Conservation (phyloP, 1,140 invertebrate species). For the Pseudomyrmex cubaensis region DNA sequence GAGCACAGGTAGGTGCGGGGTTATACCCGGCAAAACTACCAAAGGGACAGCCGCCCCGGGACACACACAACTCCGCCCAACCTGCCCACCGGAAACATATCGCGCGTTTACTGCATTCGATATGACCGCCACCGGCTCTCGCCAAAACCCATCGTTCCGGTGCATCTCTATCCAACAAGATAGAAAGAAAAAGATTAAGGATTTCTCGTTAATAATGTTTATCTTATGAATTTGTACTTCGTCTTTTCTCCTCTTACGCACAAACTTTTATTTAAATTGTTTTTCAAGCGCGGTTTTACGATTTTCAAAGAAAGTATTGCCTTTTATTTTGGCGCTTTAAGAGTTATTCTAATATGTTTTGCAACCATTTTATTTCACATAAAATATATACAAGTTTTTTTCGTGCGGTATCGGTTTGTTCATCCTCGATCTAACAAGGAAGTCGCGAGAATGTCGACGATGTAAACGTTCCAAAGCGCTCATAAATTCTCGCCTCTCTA, state of each 20-base stretch:
- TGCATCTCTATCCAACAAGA: background rate
- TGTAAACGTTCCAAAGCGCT: conserved; percentile 36
- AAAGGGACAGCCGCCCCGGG: conserved; percentile 77
- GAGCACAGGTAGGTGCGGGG: conserved; percentile 46
- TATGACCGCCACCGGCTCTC: conserved; percentile 70
- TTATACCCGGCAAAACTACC: conserved; percentile 46
- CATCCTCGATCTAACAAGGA: conserved; percentile 33
- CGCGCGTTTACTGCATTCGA: conserved; percentile 80
- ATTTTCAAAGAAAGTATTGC: background rate
- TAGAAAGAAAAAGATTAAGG: no score
- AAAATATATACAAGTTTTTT: background rate
- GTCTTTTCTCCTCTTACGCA: no score
- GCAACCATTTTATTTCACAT: background rate
- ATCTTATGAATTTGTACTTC: no score
- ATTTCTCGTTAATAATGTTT: no score
- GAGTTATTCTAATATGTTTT: background rate
- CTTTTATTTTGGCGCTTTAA: background rate
- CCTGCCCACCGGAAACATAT: conserved; percentile 79
- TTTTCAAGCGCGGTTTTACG: background rate
- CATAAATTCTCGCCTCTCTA: conserved; percentile 51
- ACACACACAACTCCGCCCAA: conserved; percentile 76
- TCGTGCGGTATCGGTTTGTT: background rate
- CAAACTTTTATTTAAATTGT: background rate
- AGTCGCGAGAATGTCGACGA: conserved; percentile 10
- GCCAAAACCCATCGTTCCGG: conserved; percentile 63